Evolutionary conservation across 1,140 invertebrate species (phyloP).

Genomic region (Lethrus apterus): DNA sequence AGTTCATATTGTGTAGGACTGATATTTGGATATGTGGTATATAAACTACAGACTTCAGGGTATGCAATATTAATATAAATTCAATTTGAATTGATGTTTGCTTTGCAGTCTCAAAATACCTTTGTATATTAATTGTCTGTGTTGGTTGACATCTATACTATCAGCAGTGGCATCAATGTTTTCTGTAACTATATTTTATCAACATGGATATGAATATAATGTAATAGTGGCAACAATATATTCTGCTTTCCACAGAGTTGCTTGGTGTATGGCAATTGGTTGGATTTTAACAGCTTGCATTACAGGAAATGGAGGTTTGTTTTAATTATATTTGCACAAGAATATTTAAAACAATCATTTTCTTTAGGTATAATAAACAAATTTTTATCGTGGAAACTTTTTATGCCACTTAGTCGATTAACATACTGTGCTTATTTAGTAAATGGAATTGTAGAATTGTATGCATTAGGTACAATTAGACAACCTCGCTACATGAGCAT

Average conservation of each 20-base stretch:
- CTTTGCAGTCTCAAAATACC: conserved; percentile 46
- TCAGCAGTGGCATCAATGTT: conserved; percentile 51
- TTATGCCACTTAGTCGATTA: conserved; percentile 56
- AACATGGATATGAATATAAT: conserved; percentile 49
- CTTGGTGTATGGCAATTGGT: conserved; percentile 57
- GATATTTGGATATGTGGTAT: conserved; percentile 54
- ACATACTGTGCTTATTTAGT: conserved; percentile 67
- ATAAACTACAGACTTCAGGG: conserved; percentile 52
- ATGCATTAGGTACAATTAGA: conserved; percentile 49
- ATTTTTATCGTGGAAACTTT: conserved; percentile 56
- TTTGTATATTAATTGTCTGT: conserved; percentile 44
- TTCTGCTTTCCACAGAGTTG: conserved; percentile 54
- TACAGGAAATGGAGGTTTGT: conserved; percentile 59
- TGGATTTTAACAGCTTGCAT: conserved; percentile 66
- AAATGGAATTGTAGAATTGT: conserved; percentile 59
- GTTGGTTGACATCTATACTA: conserved; percentile 50
- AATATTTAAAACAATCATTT: background rate
- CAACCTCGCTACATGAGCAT: conserved; percentile 46
- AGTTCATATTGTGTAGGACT: conserved; percentile 58
- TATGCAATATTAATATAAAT: conserved; percentile 30
- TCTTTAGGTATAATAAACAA: conserved; percentile 50
- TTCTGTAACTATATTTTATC: conserved; percentile 54
- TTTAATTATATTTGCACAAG: background rate
- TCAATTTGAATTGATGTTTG: background rate
- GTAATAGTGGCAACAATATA: conserved; percentile 55